These are phyloP conservation scores for Aselliscus stoliczkanus DNA, from an alignment of 2,797 vertebrate genomes.

Conservation along the genomic window DNA sequence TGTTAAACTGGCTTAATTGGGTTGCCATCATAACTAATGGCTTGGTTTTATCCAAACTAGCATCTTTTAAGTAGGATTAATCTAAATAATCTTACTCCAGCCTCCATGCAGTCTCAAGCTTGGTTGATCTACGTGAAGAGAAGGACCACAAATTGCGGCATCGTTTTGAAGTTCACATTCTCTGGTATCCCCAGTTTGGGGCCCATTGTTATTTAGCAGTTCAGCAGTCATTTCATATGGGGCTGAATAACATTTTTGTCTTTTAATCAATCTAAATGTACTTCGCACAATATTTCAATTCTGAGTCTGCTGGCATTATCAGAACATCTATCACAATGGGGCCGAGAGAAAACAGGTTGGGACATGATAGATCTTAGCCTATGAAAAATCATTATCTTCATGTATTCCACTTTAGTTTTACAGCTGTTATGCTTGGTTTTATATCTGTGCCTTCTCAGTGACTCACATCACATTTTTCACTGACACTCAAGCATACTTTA, in stretches of 20 bases:
- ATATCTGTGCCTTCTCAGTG: background rate
- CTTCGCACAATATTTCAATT: constrained; percentile 39
- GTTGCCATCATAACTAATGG: constrained; percentile 81
- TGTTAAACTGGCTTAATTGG: constrained; percentile 80
- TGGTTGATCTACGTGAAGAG: constrained; percentile 59
- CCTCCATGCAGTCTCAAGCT: constrained; percentile 32
- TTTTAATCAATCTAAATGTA: background rate
- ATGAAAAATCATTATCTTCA: constrained; percentile 12
- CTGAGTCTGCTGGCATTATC: background rate
- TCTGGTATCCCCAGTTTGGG: accelerated
- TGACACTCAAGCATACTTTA: background rate
- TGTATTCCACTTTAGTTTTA: background rate
- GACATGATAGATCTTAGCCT: background rate
- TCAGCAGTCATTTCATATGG: background rate
- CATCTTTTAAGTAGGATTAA: constrained; percentile 77
- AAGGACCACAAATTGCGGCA: background rate
- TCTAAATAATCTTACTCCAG: constrained; percentile 74
- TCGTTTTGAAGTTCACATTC: background rate
- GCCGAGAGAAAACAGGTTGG: background rate
- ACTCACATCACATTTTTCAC: background rate
- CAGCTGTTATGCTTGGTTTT: background rate
- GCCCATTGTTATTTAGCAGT: background rate
- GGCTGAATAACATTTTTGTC: background rate
- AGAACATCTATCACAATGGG: background rate
- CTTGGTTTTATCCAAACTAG: constrained; percentile 76